A percentile compares a stretch with the other conserved stretches of the same genome.
phyloP scores from a whole-genome alignment of 2,797 vertebrate genomes.

The Dicrostonyx torquatus region DNA sequence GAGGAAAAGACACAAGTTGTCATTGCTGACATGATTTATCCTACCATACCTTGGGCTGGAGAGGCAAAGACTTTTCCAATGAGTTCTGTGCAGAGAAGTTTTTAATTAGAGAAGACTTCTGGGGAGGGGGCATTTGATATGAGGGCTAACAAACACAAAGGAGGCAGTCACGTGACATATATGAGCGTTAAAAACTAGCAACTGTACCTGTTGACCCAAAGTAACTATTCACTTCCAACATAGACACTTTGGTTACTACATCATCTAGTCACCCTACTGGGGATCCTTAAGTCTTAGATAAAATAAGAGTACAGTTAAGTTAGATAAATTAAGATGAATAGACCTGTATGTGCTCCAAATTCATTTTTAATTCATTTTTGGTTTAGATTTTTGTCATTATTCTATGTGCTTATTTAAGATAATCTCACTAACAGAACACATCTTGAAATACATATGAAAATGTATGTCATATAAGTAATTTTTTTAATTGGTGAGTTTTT shows the following conservation, averaged over 20 bases:
- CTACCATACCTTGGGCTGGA: not conserved
- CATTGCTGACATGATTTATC: not conserved
- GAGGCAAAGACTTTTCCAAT: not conserved
- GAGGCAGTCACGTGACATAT: not conserved
- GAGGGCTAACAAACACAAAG: not conserved
- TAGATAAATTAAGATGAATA: not conserved
- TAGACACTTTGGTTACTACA: not conserved
- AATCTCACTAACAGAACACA: not conserved
- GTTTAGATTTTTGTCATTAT: not conserved
- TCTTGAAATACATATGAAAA: not conserved
- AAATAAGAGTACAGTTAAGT: not conserved
- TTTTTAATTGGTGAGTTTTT: constrained; percentile 8
- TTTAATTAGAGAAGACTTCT: not conserved
- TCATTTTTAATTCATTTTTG: constrained; percentile 43
- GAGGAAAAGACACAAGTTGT: not conserved
- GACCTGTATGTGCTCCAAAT: not conserved
- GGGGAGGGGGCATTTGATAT: not conserved
- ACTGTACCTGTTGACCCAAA: not conserved
- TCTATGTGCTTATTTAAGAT: constrained; percentile 11
- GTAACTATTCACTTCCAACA: not conserved
- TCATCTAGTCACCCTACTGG: not conserved
- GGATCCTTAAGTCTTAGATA: not conserved
- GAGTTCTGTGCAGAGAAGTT: not conserved
- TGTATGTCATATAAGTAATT: not conserved
- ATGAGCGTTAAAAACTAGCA: not conserved